These are phyloP conservation scores for Mohoua ochrocephala DNA, from an alignment of 2,113 vertebrate species.

Conservation along the genomic window DNA sequence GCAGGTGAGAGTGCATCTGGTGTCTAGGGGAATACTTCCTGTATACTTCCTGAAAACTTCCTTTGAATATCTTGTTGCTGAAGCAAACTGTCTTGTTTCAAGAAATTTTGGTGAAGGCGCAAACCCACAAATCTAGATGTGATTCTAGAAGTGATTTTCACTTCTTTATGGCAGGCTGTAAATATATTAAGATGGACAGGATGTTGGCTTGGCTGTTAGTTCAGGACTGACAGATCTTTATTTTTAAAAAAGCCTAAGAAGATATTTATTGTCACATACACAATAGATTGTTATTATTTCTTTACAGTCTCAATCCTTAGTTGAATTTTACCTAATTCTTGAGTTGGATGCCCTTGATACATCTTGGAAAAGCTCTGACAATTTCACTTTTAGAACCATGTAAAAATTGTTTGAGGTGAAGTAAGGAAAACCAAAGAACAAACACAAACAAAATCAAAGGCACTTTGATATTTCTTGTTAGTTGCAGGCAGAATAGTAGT, in stretches of 20 bases:
- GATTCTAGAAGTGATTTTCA: background rate
- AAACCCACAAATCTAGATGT: background rate
- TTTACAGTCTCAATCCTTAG: background rate
- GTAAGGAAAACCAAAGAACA: background rate
- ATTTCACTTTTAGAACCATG: background rate
- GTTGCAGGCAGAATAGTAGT: background rate
- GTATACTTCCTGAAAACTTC: background rate
- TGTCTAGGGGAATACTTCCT: background rate
- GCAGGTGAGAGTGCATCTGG: background rate
- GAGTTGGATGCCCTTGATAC: background rate
- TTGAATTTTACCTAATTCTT: background rate
- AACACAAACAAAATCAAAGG: background rate
- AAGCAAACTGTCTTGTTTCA: background rate
- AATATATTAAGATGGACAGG: background rate
- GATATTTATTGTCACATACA: background rate
- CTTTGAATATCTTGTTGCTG: accelerated
- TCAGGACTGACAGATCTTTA: background rate
- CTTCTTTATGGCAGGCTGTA: background rate
- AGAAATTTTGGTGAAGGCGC: background rate
- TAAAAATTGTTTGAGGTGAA: background rate
- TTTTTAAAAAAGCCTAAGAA: background rate
- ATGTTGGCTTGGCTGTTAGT: background rate
- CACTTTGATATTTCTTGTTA: background rate
- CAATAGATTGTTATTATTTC: background rate
- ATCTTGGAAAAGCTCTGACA: background rate